These are phyloP conservation scores for Idaea dimidiata DNA, from an alignment of 2,888 invertebrate species.

Conservation along the genomic window DNA sequence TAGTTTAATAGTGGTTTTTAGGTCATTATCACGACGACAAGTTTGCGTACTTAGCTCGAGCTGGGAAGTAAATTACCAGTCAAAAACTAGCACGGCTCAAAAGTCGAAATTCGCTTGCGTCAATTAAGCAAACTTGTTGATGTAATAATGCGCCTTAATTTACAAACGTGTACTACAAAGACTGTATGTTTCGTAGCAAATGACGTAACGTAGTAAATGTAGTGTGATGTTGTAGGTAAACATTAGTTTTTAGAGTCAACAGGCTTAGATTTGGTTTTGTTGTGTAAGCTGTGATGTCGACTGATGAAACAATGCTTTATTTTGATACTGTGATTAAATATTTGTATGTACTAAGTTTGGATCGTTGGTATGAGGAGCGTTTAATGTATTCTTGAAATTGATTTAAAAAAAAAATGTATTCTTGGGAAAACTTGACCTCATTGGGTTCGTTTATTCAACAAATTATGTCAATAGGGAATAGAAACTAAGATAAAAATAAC, in stretches of 20 bases:
- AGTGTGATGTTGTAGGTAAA: constrained; percentile 24
- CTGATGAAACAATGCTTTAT: constrained; percentile 77
- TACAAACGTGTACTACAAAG: constrained; percentile 28
- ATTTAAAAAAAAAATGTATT: too few relatives aligned
- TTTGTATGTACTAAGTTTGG: constrained; percentile 58
- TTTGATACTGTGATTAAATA: constrained; percentile 78
- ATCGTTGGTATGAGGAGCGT: constrained; percentile 26
- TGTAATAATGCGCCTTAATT: constrained; percentile 6
- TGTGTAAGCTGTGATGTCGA: constrained; percentile 75
- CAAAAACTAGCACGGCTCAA: too few relatives aligned
- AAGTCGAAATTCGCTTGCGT: too few relatives aligned
- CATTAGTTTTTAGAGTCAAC: constrained; percentile 39
- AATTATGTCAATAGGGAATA: too few relatives aligned
- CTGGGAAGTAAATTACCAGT: too few relatives aligned
- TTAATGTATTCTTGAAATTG: neutral
- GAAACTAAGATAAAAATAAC: too few relatives aligned
- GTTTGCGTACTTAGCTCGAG: too few relatives aligned
- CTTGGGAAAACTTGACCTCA: neutral
- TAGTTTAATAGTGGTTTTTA: neutral
- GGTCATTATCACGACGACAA: too few relatives aligned
- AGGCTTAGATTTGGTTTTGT: constrained; percentile 58
- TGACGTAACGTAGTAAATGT: constrained; percentile 23
- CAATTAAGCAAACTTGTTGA: neutral
- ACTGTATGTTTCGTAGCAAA: constrained; percentile 36
- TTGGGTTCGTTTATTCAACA: too few relatives aligned